Conservation (phyloP, 2,797 vertebrate genomes). For the Ispidina picta region DNA sequence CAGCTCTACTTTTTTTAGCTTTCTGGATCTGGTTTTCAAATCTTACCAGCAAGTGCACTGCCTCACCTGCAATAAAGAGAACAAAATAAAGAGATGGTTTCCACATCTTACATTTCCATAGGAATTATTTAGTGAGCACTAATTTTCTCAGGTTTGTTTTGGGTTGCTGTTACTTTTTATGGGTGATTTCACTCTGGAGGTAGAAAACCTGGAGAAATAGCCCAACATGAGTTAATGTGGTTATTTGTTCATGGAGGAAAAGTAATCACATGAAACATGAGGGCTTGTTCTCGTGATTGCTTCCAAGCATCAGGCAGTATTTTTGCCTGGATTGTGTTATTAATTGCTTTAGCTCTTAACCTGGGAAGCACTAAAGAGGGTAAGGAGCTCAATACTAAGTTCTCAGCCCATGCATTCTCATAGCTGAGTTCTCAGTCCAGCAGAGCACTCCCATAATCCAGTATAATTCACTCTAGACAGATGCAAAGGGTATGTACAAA, state of each 20-base stretch:
- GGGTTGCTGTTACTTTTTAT: background rate
- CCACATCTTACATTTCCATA: background rate
- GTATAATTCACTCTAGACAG: background rate
- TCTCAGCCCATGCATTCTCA: background rate
- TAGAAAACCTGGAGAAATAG: background rate
- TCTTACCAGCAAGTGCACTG: background rate
- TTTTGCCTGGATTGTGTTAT: background rate
- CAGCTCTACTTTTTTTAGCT: background rate
- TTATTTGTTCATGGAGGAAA: background rate
- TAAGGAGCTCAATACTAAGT: fast-evolving
- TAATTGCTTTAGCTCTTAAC: background rate
- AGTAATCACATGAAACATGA: background rate
- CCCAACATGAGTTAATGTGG: background rate
- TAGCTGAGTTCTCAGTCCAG: background rate
- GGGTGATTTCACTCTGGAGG: background rate
- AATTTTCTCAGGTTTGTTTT: background rate
- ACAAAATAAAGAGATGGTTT: too few relatives aligned
- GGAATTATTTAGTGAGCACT: background rate
- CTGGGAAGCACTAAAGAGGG: background rate
- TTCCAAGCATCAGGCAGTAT: background rate
- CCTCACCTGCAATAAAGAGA: background rate
- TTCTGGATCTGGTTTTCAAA: background rate
- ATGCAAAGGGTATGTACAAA: background rate
- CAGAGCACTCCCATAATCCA: background rate
- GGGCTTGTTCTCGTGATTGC: background rate